Evolutionary conservation across 2,797 vertebrate species (phyloP), one percentile per base, ranked within the genome.

Genomic region (Pangasius djambal): DNA sequence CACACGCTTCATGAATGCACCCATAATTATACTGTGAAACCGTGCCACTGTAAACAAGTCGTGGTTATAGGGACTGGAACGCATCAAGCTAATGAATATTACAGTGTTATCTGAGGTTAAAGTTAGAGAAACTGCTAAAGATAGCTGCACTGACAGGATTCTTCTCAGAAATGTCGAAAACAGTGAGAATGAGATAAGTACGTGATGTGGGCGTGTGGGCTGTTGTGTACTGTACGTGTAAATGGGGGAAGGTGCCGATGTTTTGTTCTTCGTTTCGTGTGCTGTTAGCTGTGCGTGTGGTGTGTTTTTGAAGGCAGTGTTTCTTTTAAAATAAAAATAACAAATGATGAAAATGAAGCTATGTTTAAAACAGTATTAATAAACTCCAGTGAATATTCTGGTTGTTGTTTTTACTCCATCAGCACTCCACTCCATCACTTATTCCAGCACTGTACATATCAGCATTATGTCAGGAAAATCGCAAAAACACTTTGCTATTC

Each of bases 201-300:
- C 83, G 65, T 70, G 65, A 85, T 37, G 83, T 85, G 83, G 65
- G 65, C 50, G 65, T 85, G 83, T 85, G 83, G 83, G 48, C 25
- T 72, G 83, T 34, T 72, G 65, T 55, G 65, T 70, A 55, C 48
- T 85, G 65, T 70, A 55, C 9, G 50, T 70, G 83, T 55, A 70
- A 85, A 70, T 55, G 83, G 48, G 82, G 83, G 65, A 85, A 85
- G 65, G 83, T 85, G 65, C 65, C 55, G 65, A 48, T 15, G 63
- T 84, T 84, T 84, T 82, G 34, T 48, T 67, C 61, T 67, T 83
- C 61, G 48, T 67, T 50, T 50, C 34, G 44, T 34, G 9, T 22
- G 83, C 37, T 65, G 18, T 63, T 63, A 44, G 81, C 7, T 57
- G 52, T 57, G n/a, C 20, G 57, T 31, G 28, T 34, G 52, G 16